Evolutionary conservation across 2,797 vertebrate species (phyloP), one percentile per base, ranked within the genome.

Genomic region (Mallotus villosus): DNA sequence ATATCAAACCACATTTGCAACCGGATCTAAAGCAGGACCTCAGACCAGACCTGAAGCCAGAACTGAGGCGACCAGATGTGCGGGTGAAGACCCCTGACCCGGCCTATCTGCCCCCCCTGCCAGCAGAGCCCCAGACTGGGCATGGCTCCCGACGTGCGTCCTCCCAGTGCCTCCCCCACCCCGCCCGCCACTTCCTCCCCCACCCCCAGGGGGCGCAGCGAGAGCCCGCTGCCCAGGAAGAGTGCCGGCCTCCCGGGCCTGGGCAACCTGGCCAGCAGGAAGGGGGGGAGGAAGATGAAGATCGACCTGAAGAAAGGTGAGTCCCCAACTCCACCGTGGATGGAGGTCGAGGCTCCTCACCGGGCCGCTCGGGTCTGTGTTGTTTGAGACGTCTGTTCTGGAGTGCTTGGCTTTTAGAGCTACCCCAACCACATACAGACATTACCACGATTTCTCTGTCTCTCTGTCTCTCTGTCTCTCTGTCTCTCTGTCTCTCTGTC

Each of bases 231-330:
- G 70, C 68, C 78, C 73, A 90, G 81, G 67, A 92, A 82, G 63
- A 83, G 80, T 1, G 88, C 94, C 0, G 91, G 82, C 3, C 67
- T 87, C 1, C 87, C 91, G 2, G 82, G 88, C 2, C 77, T 94
- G 67, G 82, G 92, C 64, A 93, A 86, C 63, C 92, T 94, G 46
- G 87, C 92, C 55, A 92, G 64, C 90, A 96, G 91, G 85, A 97
- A 92, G 82, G 91, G 88, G 25, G 91, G 92, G 67, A 97, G 94
- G 89, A 96, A 87, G 90, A 86, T 95, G 71, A 96, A 94, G 82
- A 95, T 98, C 66, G 95, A 97, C 88, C 90, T 98, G 64, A 97
- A 91, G 86, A 98, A 99, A 95, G 97, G 97, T 98, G 91, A 85
- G 63, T 25, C 22, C 2, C 1, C 11, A 51, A 14, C 49, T 12